phyloP scores from a whole-genome alignment of 2,888 invertebrate genomes.

The Deilephila elpenor region DNA sequence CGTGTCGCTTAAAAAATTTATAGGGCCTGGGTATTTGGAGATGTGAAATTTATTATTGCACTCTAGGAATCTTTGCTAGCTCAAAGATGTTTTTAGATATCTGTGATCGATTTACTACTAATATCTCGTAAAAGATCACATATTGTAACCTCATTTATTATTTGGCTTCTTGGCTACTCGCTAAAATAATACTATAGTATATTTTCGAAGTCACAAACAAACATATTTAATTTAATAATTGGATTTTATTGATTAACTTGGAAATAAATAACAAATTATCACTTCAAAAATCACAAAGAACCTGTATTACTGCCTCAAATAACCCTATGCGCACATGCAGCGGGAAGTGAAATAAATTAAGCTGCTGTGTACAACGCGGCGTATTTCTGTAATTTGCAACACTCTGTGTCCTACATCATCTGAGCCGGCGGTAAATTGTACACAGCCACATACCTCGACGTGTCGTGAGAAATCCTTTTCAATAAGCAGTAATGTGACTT shows the following conservation, averaged over 20 bases:
- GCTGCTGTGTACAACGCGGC: slow-evolving; percentile 28
- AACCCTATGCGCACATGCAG: slow-evolving; percentile 20
- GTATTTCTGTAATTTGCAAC: slow-evolving; percentile 32
- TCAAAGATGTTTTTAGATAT: too few relatives aligned
- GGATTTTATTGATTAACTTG: not conserved
- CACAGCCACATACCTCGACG: not conserved
- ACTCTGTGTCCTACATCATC: slow-evolving; percentile 25
- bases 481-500: not conserved
- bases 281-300: not conserved
- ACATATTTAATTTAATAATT: too few relatives aligned
- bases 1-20: too few relatives aligned
- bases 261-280: not conserved
- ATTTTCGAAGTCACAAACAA: too few relatives aligned
- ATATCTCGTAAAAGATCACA: too few relatives aligned
- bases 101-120: too few relatives aligned
- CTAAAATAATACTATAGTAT: too few relatives aligned
- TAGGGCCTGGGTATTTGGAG: too few relatives aligned
- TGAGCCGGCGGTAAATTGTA: slow-evolving; percentile 21
- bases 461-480: slow-evolving; percentile 7
- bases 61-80: too few relatives aligned
- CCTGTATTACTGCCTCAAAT: slow-evolving; percentile 2
- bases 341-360: slow-evolving; percentile 39
- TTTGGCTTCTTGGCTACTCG: too few relatives aligned
- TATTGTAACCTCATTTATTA: too few relatives aligned
- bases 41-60: too few relatives aligned